Evolutionary conservation across 2,888 invertebrate species (phyloP), one percentile per base, ranked within the genome.

Genomic region (Lycocerus yunnanus): DNA sequence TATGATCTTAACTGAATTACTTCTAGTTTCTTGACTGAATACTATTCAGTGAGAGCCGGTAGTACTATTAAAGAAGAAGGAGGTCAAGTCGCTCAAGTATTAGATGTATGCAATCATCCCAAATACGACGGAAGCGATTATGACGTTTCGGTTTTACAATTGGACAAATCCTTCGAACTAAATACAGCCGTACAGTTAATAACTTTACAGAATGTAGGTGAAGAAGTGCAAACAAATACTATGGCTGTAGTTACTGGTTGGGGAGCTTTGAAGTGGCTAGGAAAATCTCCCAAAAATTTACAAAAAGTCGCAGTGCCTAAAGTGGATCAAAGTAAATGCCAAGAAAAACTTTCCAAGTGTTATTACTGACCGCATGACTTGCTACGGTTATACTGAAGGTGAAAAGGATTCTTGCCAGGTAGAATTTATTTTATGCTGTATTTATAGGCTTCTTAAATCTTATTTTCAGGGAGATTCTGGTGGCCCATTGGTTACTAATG

Each of bases 391-490:
- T 18, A 16, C 16, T 1, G 43, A 60, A 60, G 67, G 59, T 2
- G 66, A 58, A 8, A 73, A 73, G 18, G 73, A 73, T 27, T 5
- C 73, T 59, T 73, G 73, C 15, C 73, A 73, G 27, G 69, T 73
- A 71, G 0, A 43, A n/a, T 6, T 43, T 43, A 5, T 9, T 21
- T 10, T 3, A 10, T 18, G 11, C 16, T 6, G n/a, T 2, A 14
- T 63, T n/a, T 63, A 18, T n/a, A 18, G 3, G 4, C 0, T 10
- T 58, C 5, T 11, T 10, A 15, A 14, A 13, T 11, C 3, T 18
- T 27, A 9, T 14, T 24, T 13, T 5, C n/a, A 72, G 72, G 68
- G 68, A 9, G 72, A 72, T 68, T 72, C 72, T 59, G 72, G 72
- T 16, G 68, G 72, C 0, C 72, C 72, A 13, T 15, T 72, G 15